Evolutionary conservation across 2,888 invertebrate genomes (phyloP), one percentile per base, ranked within the genome.

Genomic region (Mythimna lalbum): DNA sequence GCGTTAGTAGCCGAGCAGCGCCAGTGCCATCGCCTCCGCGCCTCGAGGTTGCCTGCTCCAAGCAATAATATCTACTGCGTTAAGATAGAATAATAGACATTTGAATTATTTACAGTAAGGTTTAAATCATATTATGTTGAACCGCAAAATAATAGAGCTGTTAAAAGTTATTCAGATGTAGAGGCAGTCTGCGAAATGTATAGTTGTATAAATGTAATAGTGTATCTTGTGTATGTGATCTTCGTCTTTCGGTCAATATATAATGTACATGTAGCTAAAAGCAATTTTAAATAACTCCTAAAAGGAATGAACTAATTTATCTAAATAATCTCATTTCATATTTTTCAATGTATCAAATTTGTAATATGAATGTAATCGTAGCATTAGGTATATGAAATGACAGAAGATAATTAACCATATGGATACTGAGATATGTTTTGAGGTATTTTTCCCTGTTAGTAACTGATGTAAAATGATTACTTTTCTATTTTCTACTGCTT

Each of bases 401-500:
- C 52, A 73, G 73, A 66, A 53, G 10, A 59, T 80, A 73, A 61
- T 57, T 57, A 64, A 65, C 43, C 60, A 10, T 55, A 52, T 23
- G 33, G 21, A 21, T 52, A 55, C 36, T 55, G 39, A 75, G 27
- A 65, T 59, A 80, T 57, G 61, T 69, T 81, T 76, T 53, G 69
- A 81, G 19, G 21, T 62, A 62, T 81, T 76, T 80, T 68, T 53
- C 56, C 23, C 31, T 50, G 76, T 61, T 63, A 59, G 21, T 21
- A 50, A 56, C 36, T 57, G 36, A 36, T 36, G 57, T 36, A 43
- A 71, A 39, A 59, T 57, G 1, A 65, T 71, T 78, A 61, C 43
- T 68, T 72, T 74, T 76, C 67, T 82, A 81, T 67, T 71, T 76
- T 72, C 69, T 84, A 82, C 62, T 72, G 70, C 56, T 79, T 73